phyloP scores from a whole-genome alignment of 2,888 invertebrate genomes.

The Crematogaster levior region DNA sequence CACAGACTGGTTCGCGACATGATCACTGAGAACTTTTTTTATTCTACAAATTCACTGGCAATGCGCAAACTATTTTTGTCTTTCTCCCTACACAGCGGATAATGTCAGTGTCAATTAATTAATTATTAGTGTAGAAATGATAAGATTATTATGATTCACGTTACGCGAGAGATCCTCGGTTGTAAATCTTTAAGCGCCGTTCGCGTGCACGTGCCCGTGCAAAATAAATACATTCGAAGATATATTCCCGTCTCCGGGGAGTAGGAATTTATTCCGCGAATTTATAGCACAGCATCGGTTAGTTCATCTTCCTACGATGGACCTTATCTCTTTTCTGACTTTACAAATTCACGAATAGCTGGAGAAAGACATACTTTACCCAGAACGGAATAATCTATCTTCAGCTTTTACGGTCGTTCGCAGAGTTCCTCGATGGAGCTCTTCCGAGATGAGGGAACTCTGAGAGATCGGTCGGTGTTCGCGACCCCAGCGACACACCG shows the following conservation, averaged over 20 bases:
- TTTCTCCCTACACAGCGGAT: not conserved
- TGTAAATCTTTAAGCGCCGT: not conserved
- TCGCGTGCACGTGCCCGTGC: slow-evolving; percentile 5
- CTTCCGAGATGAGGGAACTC: slow-evolving; percentile 46
- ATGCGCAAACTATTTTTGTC: not conserved
- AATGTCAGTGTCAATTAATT: not conserved
- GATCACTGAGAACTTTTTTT: not conserved
- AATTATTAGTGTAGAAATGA: not conserved
- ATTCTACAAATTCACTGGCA: not conserved
- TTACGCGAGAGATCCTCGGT: not conserved
- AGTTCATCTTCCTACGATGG: not conserved
- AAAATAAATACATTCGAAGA: slow-evolving; percentile 20
- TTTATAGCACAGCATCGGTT: slow-evolving; percentile 39
- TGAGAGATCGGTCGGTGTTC: slow-evolving; percentile 56
- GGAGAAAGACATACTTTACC: slow-evolving; percentile 9
- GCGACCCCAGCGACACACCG: slow-evolving; percentile 51
- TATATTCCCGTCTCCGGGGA: not conserved
- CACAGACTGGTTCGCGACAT: not conserved
- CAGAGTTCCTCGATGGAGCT: slow-evolving; percentile 7
- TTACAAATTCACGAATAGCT: slow-evolving; percentile 53
- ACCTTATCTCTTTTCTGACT: slow-evolving; percentile 34
- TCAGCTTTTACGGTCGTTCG: slow-evolving; percentile 41
- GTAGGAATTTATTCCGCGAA: slow-evolving; percentile 35
- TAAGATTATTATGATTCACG: not conserved
- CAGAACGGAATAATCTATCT: slow-evolving; percentile 61